Evolutionary conservation across 2,113 vertebrate species (phyloP), one percentile per base, ranked within the genome.

Genomic region (Epinephelus moara): DNA sequence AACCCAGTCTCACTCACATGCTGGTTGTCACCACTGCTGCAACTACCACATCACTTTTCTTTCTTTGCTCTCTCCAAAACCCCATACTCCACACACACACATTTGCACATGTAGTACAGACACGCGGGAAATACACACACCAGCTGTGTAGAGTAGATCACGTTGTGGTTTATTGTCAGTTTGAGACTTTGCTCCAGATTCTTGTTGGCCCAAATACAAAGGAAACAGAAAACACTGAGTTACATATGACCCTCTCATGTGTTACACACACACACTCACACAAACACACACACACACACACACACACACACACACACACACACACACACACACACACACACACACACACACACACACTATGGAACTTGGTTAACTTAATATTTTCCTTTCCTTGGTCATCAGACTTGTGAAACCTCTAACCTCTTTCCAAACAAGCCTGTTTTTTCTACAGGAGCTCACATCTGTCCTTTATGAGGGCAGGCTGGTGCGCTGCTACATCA

Each of bases 161-260:
- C 6, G 3, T 61, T 93, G 90, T 91, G 90, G 90, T 91, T 85
- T 47, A 55, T 57, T 82, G 85, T 88, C 91, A 90, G 90, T 93
- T 93, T 90, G 73, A 73, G 77, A 67, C 71, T 86, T 70, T 80
- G 81, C 75, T 86, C 67, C 66, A 88, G 84, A 90, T 87, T 91
- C 84, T 68, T 71, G 60, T 72, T 84, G 73, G 62, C 86, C 71
- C 52, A 78, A 87, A 88, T 83, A 77, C 25, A 60, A 76, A 60
- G 56, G 19, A 70, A 82, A 63, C 53, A 64, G 45, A 62, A 30
- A 30, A 49, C 30, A 9, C 8, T 13, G 37, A 61, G 49, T 62
- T 33, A 45, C 3, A 45, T 49, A n/a, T 60, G 53, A 42, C 45
- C 68, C 37, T 72, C 11, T 8, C 0, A 6, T n/a, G 10, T 1